Base-by-base conservation (phyloP, 2,888 invertebrate genomes). In the Osmoderma eremita region DNA sequence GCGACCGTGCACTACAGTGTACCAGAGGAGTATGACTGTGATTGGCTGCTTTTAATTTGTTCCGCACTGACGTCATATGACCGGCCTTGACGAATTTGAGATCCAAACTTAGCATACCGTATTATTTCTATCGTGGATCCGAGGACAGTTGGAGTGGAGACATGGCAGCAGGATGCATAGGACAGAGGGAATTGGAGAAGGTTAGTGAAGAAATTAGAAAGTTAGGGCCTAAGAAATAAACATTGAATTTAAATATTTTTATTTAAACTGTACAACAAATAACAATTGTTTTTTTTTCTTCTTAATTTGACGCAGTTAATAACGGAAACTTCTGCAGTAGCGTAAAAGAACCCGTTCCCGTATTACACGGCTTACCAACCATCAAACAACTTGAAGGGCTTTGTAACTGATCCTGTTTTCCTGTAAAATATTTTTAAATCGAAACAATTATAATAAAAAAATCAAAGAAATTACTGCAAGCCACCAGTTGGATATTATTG, bases 331-430 rank as follows among this genome's bases (percentile, higher is more conserved):
- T 65, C 13, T 66, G 62, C 22, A 65, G 13, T 22, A 63, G 24
- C 15, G 53, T 65, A 17, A 81, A 71, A 48, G 87, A 82, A 0
- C 97, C 97, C 0, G 97, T 97, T 0, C 98, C 98, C 54, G 86
- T 87, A 68, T 86, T 86, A 62, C 93, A 91, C 0, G 93, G 92
- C 76, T 92, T 90, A 0, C 98, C 98, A 3, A 94, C 79, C 86
- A 97, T 93, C 2, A 98, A 81, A 69, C 94, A 89, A 76, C 95
- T 91, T 0, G 97, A 96, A 0, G 97, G 95, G 12, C 94, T 95
- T 30, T 86, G 83, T 17, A 98, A 83, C 70, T 87, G 84, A 81
- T 98, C 98, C 38, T 81, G 82, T 76, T 90, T 90, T 0, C 91
- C 90, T 87, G 84, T 79, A 78, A 88, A 63, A n/a, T 15, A 30